Conservation (phyloP, 2,797 vertebrate genomes). For the Poeciliopsis gracilis region DNA sequence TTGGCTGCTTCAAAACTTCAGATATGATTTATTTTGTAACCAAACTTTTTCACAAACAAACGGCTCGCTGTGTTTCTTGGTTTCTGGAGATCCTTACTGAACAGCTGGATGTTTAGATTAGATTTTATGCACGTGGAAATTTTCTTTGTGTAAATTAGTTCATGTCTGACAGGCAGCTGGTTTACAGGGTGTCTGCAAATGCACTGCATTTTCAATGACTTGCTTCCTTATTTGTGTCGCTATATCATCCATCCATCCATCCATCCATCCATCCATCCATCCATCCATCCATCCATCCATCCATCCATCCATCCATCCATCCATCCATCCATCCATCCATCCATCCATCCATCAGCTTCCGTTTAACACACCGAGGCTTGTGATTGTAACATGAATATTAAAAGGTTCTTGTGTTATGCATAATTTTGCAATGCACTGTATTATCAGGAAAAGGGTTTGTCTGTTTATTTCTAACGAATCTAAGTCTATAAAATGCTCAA, state of each 20-base stretch:
- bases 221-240: not conserved
- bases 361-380: not conserved
- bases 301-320: no score
- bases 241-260: not conserved
- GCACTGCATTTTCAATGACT: not conserved
- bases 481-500: not conserved
- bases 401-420: not conserved
- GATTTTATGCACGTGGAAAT: not conserved
- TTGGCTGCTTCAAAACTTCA: not conserved
- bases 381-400: not conserved
- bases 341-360: not conserved
- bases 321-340: no score
- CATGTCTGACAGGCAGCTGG: not conserved
- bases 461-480: not conserved
- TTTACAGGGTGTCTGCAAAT: not conserved
- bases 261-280: no score
- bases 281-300: no score
- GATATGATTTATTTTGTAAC: not conserved
- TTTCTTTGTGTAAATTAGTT: not conserved
- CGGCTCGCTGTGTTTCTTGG: not conserved
- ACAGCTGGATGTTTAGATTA: not conserved
- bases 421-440: not conserved
- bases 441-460: conserved; percentile 23
- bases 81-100: not conserved
- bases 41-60: not conserved